A percentile compares a stretch with the other conserved stretches of the same genome.
These are phyloP conservation scores for Pyrochroa serraticornis DNA, from an alignment of 2,888 invertebrate species.

Conservation along the genomic window DNA sequence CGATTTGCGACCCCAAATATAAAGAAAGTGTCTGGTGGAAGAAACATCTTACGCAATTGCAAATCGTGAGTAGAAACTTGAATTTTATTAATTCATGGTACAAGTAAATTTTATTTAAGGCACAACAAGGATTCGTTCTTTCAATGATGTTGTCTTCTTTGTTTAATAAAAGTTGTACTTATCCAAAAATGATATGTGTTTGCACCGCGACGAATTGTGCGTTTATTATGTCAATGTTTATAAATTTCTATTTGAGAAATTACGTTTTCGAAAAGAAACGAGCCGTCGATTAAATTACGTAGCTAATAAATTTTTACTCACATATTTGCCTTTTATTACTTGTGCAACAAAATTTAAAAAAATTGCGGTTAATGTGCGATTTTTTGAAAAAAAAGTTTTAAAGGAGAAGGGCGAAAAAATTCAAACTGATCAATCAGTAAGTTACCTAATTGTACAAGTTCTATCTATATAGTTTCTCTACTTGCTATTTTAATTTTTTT, in stretches of 20 bases:
- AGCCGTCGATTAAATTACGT: too few species aligned
- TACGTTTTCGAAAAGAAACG: constrained; percentile 55
- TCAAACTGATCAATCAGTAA: too few species aligned
- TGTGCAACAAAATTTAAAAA: too few species aligned
- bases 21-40: constrained; percentile 80
- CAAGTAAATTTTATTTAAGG: constrained; percentile 50
- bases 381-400: too few species aligned
- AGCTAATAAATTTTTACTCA: too few species aligned
- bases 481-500: too few species aligned
- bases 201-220: constrained; percentile 66
- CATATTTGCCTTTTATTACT: too few species aligned
- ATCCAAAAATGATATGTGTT: constrained; percentile 61
- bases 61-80: constrained; percentile 63
- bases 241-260: constrained; percentile 67
- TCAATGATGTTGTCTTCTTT: constrained; percentile 60
- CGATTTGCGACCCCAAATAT: constrained; percentile 71
- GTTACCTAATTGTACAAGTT: too few species aligned
- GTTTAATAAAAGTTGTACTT: constrained; percentile 61
- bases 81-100: constrained; percentile 6
- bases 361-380: too few species aligned
- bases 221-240: constrained; percentile 67
- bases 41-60: constrained; percentile 78
- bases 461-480: too few species aligned
- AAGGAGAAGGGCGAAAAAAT: too few species aligned
- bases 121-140: constrained; percentile 66